A percentile compares a stretch with the other conserved stretches of the same genome.
Conservation (phyloP, 2,888 invertebrate species). For the Sminthurides aquaticus region DNA sequence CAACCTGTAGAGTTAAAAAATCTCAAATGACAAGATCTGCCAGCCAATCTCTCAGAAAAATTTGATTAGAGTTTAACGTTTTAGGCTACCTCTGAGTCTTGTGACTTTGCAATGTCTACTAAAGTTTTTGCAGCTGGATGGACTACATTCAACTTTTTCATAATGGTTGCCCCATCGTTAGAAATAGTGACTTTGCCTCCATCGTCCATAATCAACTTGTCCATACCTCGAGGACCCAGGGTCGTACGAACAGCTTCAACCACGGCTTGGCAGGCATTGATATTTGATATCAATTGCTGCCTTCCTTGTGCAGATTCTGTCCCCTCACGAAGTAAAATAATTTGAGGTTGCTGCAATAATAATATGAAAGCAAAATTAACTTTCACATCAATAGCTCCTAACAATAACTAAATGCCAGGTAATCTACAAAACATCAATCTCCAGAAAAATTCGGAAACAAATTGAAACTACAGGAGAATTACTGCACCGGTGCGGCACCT, state of each 20-base stretch:
- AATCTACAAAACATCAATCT: background rate
- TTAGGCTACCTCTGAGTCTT: conserved; percentile 79
- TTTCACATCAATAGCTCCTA: background rate
- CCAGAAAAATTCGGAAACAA: no score
- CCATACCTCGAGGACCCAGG: conserved; percentile 97
- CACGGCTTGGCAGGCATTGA: conserved; percentile 91
- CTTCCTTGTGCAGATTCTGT: conserved; percentile 94
- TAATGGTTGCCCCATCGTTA: conserved; percentile 98
- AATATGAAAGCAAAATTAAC: background rate
- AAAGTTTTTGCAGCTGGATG: conserved; percentile 97
- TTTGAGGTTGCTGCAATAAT: conserved; percentile 83
- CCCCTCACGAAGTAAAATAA: conserved; percentile 92
- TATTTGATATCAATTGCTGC: conserved; percentile 90
- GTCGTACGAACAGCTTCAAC: conserved; percentile 96
- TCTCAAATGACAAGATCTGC: background rate
- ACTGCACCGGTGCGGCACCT: no score
- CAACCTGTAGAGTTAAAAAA: conserved; percentile 59
- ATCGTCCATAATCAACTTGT: conserved; percentile 90
- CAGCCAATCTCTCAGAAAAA: background rate
- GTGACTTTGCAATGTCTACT: conserved; percentile 98
- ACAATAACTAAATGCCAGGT: background rate
- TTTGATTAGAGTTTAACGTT: background rate
- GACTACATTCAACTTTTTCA: conserved; percentile 94
- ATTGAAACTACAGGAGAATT: no score
- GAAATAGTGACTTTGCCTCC: conserved; percentile 91